phyloP scores from a whole-genome alignment of 1,140 invertebrate genomes.

The Bombyx mandarina region DNA sequence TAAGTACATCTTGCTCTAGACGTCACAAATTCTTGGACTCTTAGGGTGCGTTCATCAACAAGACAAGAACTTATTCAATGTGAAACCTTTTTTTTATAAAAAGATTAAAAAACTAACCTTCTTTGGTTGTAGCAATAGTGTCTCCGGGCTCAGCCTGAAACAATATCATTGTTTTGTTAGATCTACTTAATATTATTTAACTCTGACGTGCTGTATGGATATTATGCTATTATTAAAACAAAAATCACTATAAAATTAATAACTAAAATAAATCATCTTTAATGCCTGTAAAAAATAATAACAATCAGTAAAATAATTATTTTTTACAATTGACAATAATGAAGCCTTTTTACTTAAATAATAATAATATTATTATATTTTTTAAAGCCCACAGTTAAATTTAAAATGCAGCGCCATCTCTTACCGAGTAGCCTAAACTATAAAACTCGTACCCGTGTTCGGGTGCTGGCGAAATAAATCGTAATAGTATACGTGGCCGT shows the following conservation, averaged over 20 bases:
- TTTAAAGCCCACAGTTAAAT: neutral
- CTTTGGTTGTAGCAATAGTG: conserved; percentile 69
- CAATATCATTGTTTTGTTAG: conserved; percentile 11
- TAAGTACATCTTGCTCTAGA: too few relatives aligned
- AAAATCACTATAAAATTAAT: neutral
- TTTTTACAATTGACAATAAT: neutral
- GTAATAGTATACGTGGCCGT: conserved; percentile 56
- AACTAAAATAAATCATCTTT: neutral
- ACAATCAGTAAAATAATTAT: neutral
- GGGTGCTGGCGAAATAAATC: conserved; percentile 38
- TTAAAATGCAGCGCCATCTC: conserved; percentile 44
- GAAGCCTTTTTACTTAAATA: neutral
- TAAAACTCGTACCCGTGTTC: conserved; percentile 20
- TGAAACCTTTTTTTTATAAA: neutral
- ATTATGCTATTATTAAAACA: neutral
- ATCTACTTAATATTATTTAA: too few relatives aligned
- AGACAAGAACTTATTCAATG: too few relatives aligned
- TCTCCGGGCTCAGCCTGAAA: conserved; percentile 66
- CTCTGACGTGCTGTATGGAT: too few relatives aligned
- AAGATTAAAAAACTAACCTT: conserved; percentile 41
- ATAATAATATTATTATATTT: too few relatives aligned
- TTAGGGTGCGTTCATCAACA: too few relatives aligned
- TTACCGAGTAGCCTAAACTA: conserved; percentile 57
- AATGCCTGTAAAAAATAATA: neutral
- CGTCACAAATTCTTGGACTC: too few relatives aligned